Evolutionary conservation across 2,888 invertebrate genomes (phyloP), one percentile per base, ranked within the genome.

Genomic region (Liodrosophila aerea): DNA sequence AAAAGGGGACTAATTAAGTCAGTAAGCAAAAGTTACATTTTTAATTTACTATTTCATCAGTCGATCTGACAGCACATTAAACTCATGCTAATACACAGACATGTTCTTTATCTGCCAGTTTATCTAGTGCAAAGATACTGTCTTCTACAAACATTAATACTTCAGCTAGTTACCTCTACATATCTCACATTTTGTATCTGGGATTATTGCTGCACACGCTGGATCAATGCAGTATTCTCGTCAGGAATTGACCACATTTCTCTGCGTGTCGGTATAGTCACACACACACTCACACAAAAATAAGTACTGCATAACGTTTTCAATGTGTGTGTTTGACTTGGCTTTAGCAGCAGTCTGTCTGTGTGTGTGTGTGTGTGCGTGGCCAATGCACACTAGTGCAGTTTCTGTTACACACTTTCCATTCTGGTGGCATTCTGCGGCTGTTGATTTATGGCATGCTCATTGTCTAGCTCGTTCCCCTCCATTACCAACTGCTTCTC

Each of bases 371-470:
- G 31, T 27, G 5, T 43, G 29, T 40, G n/a, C 15, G 7, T 39
- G 37, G 12, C 34, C 40, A 37, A 39, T 22, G 4, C 46, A 52
- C 34, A 46, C 16, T 53, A 15, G 34, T 44, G 31, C 29, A 45
- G 27, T 56, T 36, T 13, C 29, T 13, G 27, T 31, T 39, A 33
- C 49, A 12, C 47, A 60, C 53, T 51, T 59, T 57, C 59, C 56
- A 47, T 57, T 59, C 30, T 64, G 49, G 52, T 52, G 39, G 31
- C 44, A 52, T 51, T 37, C 47, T 47, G 37, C 53, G 60, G 51
- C 56, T 34, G 12, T 40, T 74, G 74, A 74, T 74, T 74, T 75
- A 74, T 74, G 54, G 63, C 75, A 46, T 31, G 47, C 54, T 44
- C 54, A 53, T 52, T 52, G 52, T 47, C 52, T 59, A 46, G 47